Evolutionary conservation across 2,888 invertebrate species (phyloP).

Genomic region (Isotomurus palustris): DNA sequence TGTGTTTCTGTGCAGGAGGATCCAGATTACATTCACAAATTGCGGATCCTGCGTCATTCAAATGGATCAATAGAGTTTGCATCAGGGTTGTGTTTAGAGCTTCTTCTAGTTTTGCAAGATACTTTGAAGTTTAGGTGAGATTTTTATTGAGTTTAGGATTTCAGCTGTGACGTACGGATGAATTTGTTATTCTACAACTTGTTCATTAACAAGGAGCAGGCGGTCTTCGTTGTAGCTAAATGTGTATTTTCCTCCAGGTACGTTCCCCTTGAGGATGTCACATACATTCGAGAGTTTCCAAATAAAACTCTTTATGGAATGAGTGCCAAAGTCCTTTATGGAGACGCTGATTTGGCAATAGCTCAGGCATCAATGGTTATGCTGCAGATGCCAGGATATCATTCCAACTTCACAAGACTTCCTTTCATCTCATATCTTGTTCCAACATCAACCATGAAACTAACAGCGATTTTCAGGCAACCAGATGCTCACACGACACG

Average conservation of each 20-base stretch:
- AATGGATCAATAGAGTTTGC: slow-evolving; percentile 16
- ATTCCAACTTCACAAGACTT: no score
- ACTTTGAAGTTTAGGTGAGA: slow-evolving; percentile 21
- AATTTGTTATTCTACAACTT: background rate
- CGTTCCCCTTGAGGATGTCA: slow-evolving; percentile 5
- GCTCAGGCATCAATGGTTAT: slow-evolving; percentile 22
- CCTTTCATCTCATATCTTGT: slow-evolving; percentile 18
- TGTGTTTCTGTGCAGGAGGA: slow-evolving; percentile 21
- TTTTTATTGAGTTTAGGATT: no score
- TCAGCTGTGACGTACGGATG: background rate
- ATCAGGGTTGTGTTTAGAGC: slow-evolving; percentile 18
- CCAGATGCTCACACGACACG: slow-evolving; percentile 7
- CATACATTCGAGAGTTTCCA: slow-evolving; percentile 9
- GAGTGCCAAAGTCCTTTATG: slow-evolving; percentile 6
- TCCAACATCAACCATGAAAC: slow-evolving; percentile 3
- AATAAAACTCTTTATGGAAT: slow-evolving; percentile 7
- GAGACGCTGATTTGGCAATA: slow-evolving; percentile 17
- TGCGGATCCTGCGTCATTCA: slow-evolving; percentile 1
- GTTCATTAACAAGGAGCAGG: background rate
- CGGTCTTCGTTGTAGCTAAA: background rate
- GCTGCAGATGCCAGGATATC: slow-evolving; percentile 10
- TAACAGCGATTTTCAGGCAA: slow-evolving; percentile 25
- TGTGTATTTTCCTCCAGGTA: slow-evolving; percentile 10
- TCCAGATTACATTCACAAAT: slow-evolving; percentile 12
- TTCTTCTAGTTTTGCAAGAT: slow-evolving; percentile 15